phyloP scores from a whole-genome alignment of 2,113 vertebrate genomes.

The Plotosus lineatus region DNA sequence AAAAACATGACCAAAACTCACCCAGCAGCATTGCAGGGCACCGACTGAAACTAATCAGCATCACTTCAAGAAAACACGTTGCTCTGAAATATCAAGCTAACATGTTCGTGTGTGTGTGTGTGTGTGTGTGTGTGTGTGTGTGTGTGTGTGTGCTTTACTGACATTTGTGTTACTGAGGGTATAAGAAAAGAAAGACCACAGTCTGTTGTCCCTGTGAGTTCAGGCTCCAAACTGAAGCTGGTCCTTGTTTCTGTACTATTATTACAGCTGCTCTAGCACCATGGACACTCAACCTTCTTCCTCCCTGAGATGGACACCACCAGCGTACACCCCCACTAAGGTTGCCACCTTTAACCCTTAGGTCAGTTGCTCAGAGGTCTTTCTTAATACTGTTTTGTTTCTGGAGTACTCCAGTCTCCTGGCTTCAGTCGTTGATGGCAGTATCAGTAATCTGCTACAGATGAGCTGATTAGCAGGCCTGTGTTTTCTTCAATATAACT shows the following conservation, averaged over 20 bases:
- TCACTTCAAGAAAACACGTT: not conserved
- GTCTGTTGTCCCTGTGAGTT: conserved; percentile 53
- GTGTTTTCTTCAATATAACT: conserved; percentile 63
- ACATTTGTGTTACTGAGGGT: not conserved
- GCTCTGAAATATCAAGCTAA: not conserved
- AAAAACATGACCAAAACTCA: not conserved
- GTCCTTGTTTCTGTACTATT: conserved; percentile 67
- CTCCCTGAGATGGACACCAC: conserved; percentile 63
- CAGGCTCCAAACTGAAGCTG: conserved; percentile 49
- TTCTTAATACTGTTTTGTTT: conserved; percentile 73
- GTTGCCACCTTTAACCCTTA: conserved; percentile 68
- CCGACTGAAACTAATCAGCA: not conserved
- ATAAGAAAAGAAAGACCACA: conserved; percentile 66
- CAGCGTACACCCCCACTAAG: conserved; percentile 63
- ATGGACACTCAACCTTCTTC: conserved; percentile 54
- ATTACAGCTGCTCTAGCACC: conserved; percentile 76
- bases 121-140: not conserved
- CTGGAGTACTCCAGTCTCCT: conserved; percentile 37
- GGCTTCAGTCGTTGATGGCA: conserved; percentile 65
- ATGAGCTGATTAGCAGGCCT: conserved; percentile 72
- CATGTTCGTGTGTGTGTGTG: not conserved
- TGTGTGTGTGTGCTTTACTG: not conserved
- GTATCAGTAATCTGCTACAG: conserved; percentile 69
- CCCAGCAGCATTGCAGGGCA: not conserved
- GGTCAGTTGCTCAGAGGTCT: conserved; percentile 70